Evolutionary conservation across 2,888 invertebrate genomes (phyloP).

Genomic region (Lasioglossum oenotherae): DNA sequence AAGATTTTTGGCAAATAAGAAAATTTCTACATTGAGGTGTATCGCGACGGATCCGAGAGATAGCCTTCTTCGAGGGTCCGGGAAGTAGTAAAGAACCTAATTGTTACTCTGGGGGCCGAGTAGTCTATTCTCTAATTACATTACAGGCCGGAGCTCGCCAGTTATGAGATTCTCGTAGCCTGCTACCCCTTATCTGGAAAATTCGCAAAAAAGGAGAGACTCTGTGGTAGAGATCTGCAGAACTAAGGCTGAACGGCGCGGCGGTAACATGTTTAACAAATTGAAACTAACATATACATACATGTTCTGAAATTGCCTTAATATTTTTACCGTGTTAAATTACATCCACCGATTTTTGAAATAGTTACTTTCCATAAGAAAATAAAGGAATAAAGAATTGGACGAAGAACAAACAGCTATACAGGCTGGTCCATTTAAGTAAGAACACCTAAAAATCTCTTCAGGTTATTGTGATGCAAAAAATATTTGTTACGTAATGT

Average conservation of each 20-base stretch:
- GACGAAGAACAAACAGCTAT: too few species aligned
- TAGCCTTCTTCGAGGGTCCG: not conserved
- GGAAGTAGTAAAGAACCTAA: constrained; percentile 7
- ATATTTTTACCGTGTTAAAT: too few species aligned
- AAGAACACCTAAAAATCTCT: too few species aligned
- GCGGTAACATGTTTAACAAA: too few species aligned
- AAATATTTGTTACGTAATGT: too few species aligned
- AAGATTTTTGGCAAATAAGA: not conserved
- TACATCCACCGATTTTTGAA: not conserved
- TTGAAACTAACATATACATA: too few species aligned
- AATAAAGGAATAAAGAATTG: too few species aligned
- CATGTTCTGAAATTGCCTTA: too few species aligned
- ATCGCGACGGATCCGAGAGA: not conserved
- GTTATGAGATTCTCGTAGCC: constrained; percentile 16
- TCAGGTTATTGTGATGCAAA: too few species aligned
- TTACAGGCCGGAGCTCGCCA: constrained; percentile 5
- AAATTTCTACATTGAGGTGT: not conserved
- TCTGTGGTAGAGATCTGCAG: not conserved
- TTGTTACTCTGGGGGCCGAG: constrained; percentile 25
- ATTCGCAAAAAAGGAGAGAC: too few species aligned
- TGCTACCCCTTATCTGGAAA: not conserved
- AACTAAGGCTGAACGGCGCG: too few species aligned
- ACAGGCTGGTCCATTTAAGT: too few species aligned
- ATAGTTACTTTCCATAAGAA: not conserved
- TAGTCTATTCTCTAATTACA: constrained; percentile 38